Evolutionary conservation across 2,888 invertebrate species (phyloP).

Genomic region (Leptopilina syphax): DNA sequence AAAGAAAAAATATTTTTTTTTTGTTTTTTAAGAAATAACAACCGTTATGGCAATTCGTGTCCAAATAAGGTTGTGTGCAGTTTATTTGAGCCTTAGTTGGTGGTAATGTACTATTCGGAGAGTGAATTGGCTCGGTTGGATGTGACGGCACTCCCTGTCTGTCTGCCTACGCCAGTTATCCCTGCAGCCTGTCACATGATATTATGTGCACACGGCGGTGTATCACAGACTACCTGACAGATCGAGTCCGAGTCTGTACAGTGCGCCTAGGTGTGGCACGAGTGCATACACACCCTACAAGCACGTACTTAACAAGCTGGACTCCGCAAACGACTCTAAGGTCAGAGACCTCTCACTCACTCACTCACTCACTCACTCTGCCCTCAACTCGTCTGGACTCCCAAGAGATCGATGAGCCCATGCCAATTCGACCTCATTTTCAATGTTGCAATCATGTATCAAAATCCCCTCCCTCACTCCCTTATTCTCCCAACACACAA

Average conservation of each 20-base stretch:
- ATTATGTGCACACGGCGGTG: conserved; percentile 70
- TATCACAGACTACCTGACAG: conserved; percentile 73
- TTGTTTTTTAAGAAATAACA: background rate
- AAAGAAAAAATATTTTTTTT: too few relatives aligned
- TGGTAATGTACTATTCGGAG: conserved; percentile 2
- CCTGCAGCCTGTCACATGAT: conserved; percentile 68
- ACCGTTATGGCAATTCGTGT: background rate
- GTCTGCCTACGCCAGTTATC: conserved; percentile 72
- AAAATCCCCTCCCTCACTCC: too few relatives aligned
- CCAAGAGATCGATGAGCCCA: conserved; percentile 25
- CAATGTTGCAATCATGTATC: background rate
- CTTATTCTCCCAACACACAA: too few relatives aligned
- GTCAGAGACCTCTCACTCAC: conserved; percentile 65
- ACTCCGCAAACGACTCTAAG: conserved; percentile 60
- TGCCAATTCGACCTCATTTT: conserved; percentile 36
- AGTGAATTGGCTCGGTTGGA: conserved; percentile 58
- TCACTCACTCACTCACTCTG: conserved; percentile 50
- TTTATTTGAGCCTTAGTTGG: conserved; percentile 9
- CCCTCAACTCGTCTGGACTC: background rate
- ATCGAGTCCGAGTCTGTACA: conserved; percentile 67
- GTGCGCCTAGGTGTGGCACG: conserved; percentile 64
- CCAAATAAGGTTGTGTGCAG: conserved; percentile 1
- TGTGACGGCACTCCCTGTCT: conserved; percentile 73
- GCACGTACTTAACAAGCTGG: conserved; percentile 64
- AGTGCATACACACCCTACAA: conserved; percentile 52